These are phyloP conservation scores for Pristionchus maxplancki DNA, from an alignment of 2,888 invertebrate species.

Conservation along the genomic window DNA sequence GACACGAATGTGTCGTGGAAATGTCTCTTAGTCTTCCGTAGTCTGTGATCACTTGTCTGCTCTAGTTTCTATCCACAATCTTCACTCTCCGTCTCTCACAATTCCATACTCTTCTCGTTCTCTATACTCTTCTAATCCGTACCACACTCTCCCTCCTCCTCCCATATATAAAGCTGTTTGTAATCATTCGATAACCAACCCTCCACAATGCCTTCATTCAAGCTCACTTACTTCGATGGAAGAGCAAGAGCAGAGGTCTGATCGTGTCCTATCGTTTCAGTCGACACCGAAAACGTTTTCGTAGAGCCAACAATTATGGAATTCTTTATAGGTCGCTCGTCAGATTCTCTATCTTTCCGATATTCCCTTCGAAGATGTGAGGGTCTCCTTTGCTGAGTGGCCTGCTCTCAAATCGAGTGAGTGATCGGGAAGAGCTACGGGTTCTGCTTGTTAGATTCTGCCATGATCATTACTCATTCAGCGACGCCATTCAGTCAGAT, in stretches of 20 bases:
- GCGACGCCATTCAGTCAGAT: neutral
- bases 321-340: neutral
- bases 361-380: conserved; percentile 14
- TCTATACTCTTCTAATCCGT: neutral
- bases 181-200: too few relatives aligned
- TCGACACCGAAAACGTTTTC: neutral
- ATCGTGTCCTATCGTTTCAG: neutral
- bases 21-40: too few relatives aligned
- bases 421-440: neutral
- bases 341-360: neutral
- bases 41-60: neutral
- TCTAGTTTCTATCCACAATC: neutral
- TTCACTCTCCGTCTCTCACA: neutral
- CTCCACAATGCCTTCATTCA: neutral
- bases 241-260: neutral
- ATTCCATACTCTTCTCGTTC: neutral
- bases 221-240: neutral
- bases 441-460: too few relatives aligned
- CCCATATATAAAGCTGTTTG: neutral
- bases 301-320: neutral
- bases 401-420: neutral
- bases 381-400: neutral
- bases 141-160: neutral
- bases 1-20: too few relatives aligned
- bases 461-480: too few relatives aligned